Evolutionary conservation across 1,140 invertebrate genomes (phyloP), one percentile per base, ranked within the genome.

Genomic region (Mactra quadrangularis): DNA sequence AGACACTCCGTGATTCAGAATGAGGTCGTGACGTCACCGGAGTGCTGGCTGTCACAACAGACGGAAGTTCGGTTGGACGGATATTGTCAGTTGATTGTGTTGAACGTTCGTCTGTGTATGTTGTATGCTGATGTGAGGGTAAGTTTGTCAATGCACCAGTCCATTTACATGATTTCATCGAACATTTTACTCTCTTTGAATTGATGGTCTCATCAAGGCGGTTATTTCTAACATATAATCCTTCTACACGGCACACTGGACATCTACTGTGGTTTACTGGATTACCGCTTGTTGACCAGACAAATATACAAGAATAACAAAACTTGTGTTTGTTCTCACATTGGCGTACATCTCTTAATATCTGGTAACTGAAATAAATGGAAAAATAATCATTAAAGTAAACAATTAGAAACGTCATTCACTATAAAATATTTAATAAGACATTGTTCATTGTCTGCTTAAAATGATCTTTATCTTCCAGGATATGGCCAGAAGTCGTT

Each of bases 241-340:
- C 90, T 15, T 88, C 87, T 13, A 77, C 81, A 13, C 91, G 85
- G 77, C 91, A 92, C 1, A 92, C 89, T 27, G 91, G 91, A 72
- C 91, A 92, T 27, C 85, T 77, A n/a, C 87, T 64, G 66, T 89
- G 87, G 33, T 91, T 91, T 3, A 83, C 64, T 55, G 86, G 84
- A 31, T 86, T 78, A n/a, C 88, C 89, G 50, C 86, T 89, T 0
- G 87, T 90, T 11, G 89, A 89, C 91, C 91, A 92, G 3, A 88
- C 87, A 52, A 86, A 88, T 38, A 92, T 90, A 79, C 91, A 92
- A 1, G 89, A 87, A 68, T 88, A 87, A 64, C 91, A 92, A 82
- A 89, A 92, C 50, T 87, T 87, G 77, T 92, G 91, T 29, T 88
- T 86, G 74, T 92, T 91, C n/a, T 59, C 50, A 71, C 91, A 92